Evolutionary conservation across 2,888 invertebrate genomes (phyloP), one percentile per base, ranked within the genome.

Genomic region (Lissonota sp.): DNA sequence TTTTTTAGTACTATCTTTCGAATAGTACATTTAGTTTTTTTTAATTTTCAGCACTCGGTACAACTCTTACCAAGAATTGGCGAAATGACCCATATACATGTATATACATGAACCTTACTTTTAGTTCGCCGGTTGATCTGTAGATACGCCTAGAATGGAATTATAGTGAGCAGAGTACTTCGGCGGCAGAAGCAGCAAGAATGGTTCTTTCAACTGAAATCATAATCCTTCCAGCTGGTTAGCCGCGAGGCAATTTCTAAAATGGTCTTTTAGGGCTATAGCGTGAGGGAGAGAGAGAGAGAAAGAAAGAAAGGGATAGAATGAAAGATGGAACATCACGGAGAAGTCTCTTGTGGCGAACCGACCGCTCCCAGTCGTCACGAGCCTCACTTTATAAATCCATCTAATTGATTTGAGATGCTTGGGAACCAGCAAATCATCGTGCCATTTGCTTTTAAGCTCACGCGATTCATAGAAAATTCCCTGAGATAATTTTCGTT

Each of bases 191-290:
- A 16, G 62, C 39, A 58, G 67, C 67, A 72, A 58, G 67, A 77
- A 66, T 74, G 69, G 63, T 81, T 78, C 78, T 81, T 78, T 55
- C 74, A 78, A 78, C 81, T 74, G n/a, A 67, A 78, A 70, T 81
- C 64, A 81, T 78, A 81, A 81, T 74, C 70, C 81, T 78, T 78
- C 60, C 66, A 58, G 74, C 81, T 78, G 81, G 81, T 84, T 84
- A 84, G 82, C 83, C 84, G 63, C 82, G 84, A 84, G 72, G 84
- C 78, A 84, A 84, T 84, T 84, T 85, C 74, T 76, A 79, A 83
- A 83, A 81, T 55, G 46, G 74, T 81, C 70, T 71, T 78, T 49
- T 10, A 26, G 74, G 40, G n/a, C 44, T 66, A 51, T 74, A 46
- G 57, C 66, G 53, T 14, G 67, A 39, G 46, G 6, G 69, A 69